These are phyloP conservation scores for Crocuta crocuta DNA, from an alignment of 2,113 vertebrate species.

Conservation along the genomic window DNA sequence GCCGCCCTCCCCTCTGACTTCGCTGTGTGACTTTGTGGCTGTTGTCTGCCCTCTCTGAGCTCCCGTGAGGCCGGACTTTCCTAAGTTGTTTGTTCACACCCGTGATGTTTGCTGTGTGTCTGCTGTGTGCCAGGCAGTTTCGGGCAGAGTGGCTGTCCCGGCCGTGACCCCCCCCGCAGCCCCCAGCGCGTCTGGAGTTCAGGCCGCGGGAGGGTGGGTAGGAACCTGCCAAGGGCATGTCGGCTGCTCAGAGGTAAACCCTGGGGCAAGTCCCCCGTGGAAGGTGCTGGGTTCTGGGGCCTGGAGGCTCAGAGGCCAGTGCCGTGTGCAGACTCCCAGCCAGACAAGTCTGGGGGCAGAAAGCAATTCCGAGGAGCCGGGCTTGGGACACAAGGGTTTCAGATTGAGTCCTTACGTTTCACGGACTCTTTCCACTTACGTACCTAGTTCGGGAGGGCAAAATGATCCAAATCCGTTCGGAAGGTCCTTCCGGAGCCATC, in stretches of 20 bases:
- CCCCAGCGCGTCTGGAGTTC: neutral
- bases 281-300: neutral
- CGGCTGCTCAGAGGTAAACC: neutral
- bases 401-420: neutral
- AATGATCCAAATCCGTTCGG: too few species aligned
- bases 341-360: neutral
- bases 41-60: neutral
- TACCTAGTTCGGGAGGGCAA: neutral
- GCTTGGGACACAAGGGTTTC: neutral
- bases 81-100: too few species aligned
- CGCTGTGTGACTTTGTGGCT: neutral
- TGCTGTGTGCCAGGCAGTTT: neutral
- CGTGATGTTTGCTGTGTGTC: accelerated
- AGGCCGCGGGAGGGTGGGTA: accelerated
- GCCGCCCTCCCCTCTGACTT: neutral
- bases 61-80: neutral
- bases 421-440: neutral
- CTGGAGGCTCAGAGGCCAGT: accelerated
- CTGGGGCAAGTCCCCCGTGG: accelerated
- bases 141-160: neutral
- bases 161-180: neutral
- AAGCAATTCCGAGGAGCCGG: neutral
- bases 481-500: too few species aligned
- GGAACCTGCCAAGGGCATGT: neutral
- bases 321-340: neutral